Conservation (phyloP, 2,797 vertebrate species). For the Danio jaintianensis region DNA sequence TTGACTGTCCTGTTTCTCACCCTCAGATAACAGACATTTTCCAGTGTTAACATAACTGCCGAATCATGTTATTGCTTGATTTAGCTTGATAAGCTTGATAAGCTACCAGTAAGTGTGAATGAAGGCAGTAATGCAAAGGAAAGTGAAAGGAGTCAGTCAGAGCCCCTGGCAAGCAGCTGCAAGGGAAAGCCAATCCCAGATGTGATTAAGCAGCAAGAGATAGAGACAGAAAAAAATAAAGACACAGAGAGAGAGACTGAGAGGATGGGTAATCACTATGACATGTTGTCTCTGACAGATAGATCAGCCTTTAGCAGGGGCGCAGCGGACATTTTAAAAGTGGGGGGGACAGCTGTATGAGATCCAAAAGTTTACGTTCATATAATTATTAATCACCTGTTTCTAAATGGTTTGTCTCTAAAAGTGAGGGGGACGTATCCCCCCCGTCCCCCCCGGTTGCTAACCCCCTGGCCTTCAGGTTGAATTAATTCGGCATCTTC, state of each 20-base stretch:
- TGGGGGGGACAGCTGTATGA: too few relatives aligned
- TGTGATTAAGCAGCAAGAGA: slow-evolving; percentile 42
- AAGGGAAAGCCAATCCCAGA: slow-evolving; percentile 50
- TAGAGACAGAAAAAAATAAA: slow-evolving; percentile 34
- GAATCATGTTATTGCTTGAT: not conserved
- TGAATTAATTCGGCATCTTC: slow-evolving; percentile 59
- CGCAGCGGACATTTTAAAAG: too few relatives aligned
- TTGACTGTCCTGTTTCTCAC: not conserved
- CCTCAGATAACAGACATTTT: not conserved
- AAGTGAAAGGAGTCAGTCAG: slow-evolving; percentile 54
- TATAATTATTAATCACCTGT: too few relatives aligned
- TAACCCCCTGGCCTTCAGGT: too few relatives aligned
- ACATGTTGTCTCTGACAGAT: slow-evolving; percentile 37
- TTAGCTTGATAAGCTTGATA: too few relatives aligned
- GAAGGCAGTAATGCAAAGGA: slow-evolving; percentile 48
- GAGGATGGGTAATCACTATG: slow-evolving; percentile 57
- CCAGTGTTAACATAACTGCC: not conserved
- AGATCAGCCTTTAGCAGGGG: too few relatives aligned
- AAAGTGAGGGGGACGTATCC: too few relatives aligned
- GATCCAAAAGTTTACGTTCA: too few relatives aligned
- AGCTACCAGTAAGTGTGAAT: slow-evolving; percentile 39
- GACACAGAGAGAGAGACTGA: slow-evolving; percentile 42
- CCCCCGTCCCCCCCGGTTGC: too few relatives aligned
- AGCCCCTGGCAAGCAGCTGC: slow-evolving; percentile 55
- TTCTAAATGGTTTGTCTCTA: too few relatives aligned